A percentile compares a stretch with the other conserved stretches of the same genome.
Conservation (phyloP, 1,140 invertebrate genomes). For the Drosophila simulans region DNA sequence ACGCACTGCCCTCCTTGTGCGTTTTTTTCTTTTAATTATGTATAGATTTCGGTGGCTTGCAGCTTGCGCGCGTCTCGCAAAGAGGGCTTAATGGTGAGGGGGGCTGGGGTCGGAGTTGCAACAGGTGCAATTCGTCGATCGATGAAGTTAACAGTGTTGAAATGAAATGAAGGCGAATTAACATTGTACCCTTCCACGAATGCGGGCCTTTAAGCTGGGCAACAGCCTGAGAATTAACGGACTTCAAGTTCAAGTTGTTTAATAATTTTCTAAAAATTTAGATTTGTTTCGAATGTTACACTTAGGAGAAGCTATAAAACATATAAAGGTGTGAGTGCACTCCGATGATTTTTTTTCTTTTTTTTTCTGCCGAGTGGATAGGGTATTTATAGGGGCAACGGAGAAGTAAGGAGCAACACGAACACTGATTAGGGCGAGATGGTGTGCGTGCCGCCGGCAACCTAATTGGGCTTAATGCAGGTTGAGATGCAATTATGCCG, state of each 20-base stretch:
- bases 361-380: neutral
- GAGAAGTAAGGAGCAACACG: neutral
- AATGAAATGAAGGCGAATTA: slow-evolving; percentile 45
- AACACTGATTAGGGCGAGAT: slow-evolving; percentile 36
- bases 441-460: slow-evolving; percentile 34
- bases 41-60: slow-evolving; percentile 74
- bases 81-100: neutral
- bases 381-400: neutral
- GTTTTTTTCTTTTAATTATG: slow-evolving; percentile 64
- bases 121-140: slow-evolving; percentile 42
- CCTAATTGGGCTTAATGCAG: slow-evolving; percentile 57
- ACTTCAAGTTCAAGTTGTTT: too few species aligned
- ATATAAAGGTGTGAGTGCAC: neutral
- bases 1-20: slow-evolving; percentile 11
- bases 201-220: neutral
- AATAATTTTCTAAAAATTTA: too few species aligned
- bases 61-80: slow-evolving; percentile 48
- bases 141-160: slow-evolving; percentile 31
- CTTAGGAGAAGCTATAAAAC: neutral
- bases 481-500: slow-evolving; percentile 42
- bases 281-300: neutral
- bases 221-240: neutral
- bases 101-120: slow-evolving; percentile 15
- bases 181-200: neutral
- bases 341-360: too few species aligned